These are phyloP conservation scores for Stictonetta naevosa DNA, from an alignment of 2,113 vertebrate species.

Conservation along the genomic window DNA sequence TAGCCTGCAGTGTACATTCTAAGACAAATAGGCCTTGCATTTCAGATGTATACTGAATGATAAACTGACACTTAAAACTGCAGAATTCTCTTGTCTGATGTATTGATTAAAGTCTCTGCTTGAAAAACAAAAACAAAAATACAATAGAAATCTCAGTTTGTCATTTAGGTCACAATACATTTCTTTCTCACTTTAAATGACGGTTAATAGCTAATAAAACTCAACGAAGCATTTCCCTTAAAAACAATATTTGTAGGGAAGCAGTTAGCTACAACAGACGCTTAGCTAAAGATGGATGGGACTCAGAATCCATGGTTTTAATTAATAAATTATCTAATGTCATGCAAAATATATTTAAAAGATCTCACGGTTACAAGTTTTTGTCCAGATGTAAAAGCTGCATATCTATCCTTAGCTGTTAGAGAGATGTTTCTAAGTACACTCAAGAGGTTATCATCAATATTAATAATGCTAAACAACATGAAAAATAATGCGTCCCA, in stretches of 20 bases:
- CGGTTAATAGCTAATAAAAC: slow-evolving; percentile 4
- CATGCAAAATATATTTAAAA: not conserved
- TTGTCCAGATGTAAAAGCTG: not conserved
- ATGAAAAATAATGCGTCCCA: not conserved
- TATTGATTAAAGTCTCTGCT: not conserved
- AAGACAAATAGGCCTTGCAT: not conserved
- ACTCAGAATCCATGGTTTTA: not conserved
- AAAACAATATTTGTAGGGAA: slow-evolving; percentile 27
- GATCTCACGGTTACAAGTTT: not conserved
- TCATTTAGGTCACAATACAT: not conserved
- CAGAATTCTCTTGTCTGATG: not conserved
- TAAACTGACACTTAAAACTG: not conserved
- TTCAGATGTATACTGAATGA: not conserved
- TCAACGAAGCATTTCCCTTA: not conserved
- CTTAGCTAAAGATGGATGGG: not conserved
- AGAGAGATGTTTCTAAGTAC: not conserved
- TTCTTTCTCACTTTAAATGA: slow-evolving; percentile 6
- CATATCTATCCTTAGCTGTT: not conserved
- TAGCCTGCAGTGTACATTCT: not conserved
- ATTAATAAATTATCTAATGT: slow-evolving; percentile 16
- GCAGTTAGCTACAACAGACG: not conserved
- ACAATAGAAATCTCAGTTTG: not conserved
- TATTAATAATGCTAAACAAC: not conserved
- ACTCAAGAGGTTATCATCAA: not conserved
- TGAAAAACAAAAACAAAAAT: not conserved